These are phyloP conservation scores for Parasteatoda tepidariorum DNA, from an alignment of 1,140 invertebrate species.

Conservation along the genomic window DNA sequence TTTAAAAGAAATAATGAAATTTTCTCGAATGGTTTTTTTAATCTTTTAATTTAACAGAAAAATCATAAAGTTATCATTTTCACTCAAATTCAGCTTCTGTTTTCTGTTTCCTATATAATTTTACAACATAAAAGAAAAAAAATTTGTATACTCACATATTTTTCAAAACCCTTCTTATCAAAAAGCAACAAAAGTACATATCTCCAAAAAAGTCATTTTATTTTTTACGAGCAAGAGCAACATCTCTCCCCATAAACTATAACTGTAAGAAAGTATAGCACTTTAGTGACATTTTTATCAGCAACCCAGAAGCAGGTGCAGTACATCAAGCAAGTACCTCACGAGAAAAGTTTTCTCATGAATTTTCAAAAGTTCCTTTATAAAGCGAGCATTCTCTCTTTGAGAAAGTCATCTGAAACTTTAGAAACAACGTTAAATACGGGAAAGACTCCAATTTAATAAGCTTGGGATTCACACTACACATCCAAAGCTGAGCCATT, in stretches of 20 bases:
- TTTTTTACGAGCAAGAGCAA: neutral
- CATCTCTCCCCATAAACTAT: neutral
- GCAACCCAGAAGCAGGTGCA: neutral
- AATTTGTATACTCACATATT: neutral
- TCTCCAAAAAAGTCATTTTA: neutral
- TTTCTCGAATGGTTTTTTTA: too few species aligned
- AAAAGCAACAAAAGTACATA: neutral
- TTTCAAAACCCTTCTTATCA: neutral
- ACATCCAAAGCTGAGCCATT: conserved; percentile 15
- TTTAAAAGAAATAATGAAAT: too few species aligned
- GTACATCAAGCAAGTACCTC: neutral
- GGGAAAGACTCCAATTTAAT: conserved; percentile 38
- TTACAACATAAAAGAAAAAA: neutral
- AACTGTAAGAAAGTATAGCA: neutral
- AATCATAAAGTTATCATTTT: too few species aligned
- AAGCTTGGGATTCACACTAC: conserved; percentile 19
- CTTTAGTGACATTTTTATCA: neutral
- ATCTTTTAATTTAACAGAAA: too few species aligned
- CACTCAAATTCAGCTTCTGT: too few species aligned
- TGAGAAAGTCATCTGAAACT: conserved; percentile 43
- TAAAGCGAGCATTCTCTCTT: conserved; percentile 14
- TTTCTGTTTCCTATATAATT: neutral
- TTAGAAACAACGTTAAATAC: conserved; percentile 51
- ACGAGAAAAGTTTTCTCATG: conserved; percentile 19
- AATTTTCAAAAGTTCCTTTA: conserved; percentile 10